phyloP scores from a whole-genome alignment of 1,140 invertebrate species.

The Ephestia elutella region DNA sequence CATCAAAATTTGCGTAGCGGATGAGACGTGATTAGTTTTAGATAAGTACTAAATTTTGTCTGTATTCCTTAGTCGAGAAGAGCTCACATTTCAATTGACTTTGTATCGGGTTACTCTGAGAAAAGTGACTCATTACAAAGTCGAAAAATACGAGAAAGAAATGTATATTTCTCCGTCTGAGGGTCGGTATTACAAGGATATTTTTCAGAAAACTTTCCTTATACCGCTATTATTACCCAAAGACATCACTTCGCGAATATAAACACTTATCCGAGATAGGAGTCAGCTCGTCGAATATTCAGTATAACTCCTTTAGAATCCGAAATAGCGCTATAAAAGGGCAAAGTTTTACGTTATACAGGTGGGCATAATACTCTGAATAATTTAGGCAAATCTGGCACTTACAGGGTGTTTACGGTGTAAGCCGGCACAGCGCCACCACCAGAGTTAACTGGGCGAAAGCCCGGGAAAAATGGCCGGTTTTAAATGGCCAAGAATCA shows the following conservation, averaged over 20 bases:
- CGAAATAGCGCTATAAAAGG: slow-evolving; percentile 6
- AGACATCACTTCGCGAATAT: neutral
- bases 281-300: neutral
- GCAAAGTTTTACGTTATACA: slow-evolving; percentile 14
- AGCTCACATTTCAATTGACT: no score
- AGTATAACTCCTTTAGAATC: neutral
- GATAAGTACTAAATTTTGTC: no score
- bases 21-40: no score
- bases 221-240: slow-evolving; percentile 4
- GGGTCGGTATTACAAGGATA: neutral
- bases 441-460: no score
- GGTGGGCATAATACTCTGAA: slow-evolving; percentile 37
- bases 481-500: no score
- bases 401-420: slow-evolving; percentile 31
- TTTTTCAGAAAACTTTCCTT: neutral
- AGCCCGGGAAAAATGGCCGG: no score
- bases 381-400: slow-evolving; percentile 52
- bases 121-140: no score
- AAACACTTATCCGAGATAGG: neutral
- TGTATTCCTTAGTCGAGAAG: no score
- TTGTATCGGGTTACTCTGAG: no score
- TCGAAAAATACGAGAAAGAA: no score
- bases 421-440: slow-evolving; percentile 23
- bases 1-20: no score
- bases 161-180: no score